Evolutionary conservation across 2,797 vertebrate genomes (phyloP), one percentile per base, ranked within the genome.

Genomic region (Taeniopygia guttata): DNA sequence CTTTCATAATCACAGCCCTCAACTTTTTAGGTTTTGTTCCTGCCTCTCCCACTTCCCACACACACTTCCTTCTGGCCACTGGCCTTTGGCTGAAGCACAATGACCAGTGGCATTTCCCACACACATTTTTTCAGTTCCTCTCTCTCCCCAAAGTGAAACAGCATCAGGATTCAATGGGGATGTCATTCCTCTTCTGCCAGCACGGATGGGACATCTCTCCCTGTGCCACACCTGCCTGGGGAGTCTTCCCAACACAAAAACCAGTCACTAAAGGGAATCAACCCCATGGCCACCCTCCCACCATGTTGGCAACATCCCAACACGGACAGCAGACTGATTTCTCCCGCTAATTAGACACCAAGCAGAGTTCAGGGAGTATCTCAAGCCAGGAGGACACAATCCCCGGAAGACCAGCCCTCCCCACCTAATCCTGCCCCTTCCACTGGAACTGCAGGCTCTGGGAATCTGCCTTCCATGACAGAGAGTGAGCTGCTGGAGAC

Each of bases 31-130:
- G 69, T 40, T 64, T 68, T 8, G 0, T 90, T 93, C 89, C 87
- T 91, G 94, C 85, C 94, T 84, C 85, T 94, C 93, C 79, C 89
- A 75, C 62, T 94, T 93, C 84, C 95, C 52, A 7, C 52, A 56
- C 60, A 74, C 19, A 0, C 32, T 94, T 90, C 93, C 87, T 75
- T 84, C 93, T 93, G 91, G 89, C 80, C 0, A 0, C 54, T 84
- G 89, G 79, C 92, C 90, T 91, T 70, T n/a, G 52, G 49, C 48
- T 40, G 40, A 23, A 75, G 87, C 59, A 68, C 79, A 72, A 58
- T 91, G 68, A 40, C 30, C 51, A 75, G 66, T 7, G 62, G 73
- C 76, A 69, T 93, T 91, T 95, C 85, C 64, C 79, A 58, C 36
- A 73, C 38, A 36, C 3, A 1, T 10, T 55, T 77, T 59, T 77